Evolutionary conservation across 2,113 vertebrate genomes (phyloP).

Genomic region (Delphinus delphis): DNA sequence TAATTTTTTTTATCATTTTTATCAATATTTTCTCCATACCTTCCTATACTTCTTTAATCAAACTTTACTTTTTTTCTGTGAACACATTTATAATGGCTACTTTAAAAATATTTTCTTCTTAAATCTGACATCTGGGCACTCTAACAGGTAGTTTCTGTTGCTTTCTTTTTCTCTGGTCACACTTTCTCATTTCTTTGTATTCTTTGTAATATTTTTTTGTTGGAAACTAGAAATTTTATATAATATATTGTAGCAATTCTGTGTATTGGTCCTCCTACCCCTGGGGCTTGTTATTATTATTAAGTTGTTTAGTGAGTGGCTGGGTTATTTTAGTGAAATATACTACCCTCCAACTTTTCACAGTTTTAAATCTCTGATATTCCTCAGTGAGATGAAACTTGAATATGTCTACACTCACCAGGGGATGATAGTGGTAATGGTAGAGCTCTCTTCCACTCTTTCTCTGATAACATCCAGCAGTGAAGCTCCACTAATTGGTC

Average conservation of each 20-base stretch:
- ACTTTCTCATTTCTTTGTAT: neutral
- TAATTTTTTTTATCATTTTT: neutral
- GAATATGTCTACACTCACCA: neutral
- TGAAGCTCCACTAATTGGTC: neutral
- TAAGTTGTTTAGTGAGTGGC: neutral
- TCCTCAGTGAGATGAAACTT: neutral
- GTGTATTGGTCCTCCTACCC: neutral
- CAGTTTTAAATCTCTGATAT: neutral
- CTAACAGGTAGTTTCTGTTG: neutral
- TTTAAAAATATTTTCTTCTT: neutral
- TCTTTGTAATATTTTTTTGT: neutral
- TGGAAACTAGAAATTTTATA: neutral
- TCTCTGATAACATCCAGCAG: neutral
- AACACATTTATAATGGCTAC: neutral
- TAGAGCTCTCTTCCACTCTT: neutral
- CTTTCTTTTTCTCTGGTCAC: neutral
- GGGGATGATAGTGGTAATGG: neutral
- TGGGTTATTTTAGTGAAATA: conserved; percentile 13
- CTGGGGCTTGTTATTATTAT: neutral
- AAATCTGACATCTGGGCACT: neutral
- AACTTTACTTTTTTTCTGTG: neutral
- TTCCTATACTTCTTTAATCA: neutral
- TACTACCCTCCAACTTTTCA: neutral
- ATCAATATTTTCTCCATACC: neutral
- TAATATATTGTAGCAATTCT: neutral